Conservation (phyloP, 2,113 vertebrate species). For the Corythornis cristatus region DNA sequence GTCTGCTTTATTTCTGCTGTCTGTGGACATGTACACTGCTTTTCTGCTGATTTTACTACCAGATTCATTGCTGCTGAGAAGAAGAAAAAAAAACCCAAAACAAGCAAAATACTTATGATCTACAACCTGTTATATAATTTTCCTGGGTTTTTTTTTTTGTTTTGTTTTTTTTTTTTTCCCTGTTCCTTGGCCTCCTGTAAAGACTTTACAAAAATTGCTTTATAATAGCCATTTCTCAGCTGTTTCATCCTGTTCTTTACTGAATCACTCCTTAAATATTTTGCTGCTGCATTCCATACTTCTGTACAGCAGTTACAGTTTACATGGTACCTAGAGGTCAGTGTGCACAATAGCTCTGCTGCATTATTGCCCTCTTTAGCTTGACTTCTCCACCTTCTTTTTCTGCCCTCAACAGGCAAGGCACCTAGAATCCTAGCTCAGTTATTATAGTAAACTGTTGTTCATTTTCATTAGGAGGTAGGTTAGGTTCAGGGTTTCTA, state of each 20-base stretch:
- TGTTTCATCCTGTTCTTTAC: background rate
- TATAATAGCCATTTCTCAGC: background rate
- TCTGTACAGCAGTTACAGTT: background rate
- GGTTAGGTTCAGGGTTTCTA: background rate
- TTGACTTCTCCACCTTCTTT: background rate
- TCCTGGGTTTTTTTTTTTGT: background rate
- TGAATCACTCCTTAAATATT: background rate
- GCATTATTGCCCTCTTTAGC: background rate
- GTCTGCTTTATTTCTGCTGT: conserved; percentile 72
- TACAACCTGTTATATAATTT: conserved; percentile 38
- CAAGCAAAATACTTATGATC: background rate
- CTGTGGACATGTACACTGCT: background rate
- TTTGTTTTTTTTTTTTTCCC: background rate
- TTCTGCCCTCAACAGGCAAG: background rate
- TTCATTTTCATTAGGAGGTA: background rate
- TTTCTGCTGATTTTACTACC: conserved; percentile 77
- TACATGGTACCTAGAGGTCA: background rate
- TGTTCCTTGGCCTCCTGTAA: background rate
- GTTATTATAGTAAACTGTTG: background rate
- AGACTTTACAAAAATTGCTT: background rate
- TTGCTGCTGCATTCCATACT: background rate
- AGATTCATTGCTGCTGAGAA: conserved; percentile 65
- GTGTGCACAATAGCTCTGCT: background rate
- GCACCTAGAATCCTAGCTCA: background rate
- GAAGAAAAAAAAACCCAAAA: background rate